Base-by-base conservation (phyloP, 2,888 invertebrate species). In the Stomorhina lunata region DNA sequence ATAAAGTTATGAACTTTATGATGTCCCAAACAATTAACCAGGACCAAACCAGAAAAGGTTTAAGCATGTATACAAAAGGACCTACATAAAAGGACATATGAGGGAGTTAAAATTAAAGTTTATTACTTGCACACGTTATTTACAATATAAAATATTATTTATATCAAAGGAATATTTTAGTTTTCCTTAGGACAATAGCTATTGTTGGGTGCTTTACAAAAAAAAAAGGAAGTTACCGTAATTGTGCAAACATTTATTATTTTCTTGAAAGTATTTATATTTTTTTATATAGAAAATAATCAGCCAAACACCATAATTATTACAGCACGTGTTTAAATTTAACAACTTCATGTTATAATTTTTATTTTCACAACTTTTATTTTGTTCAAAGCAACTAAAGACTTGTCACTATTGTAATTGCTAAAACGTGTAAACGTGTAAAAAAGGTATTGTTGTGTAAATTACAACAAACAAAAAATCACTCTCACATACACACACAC, bases 11-110 rank as follows among this genome's bases (percentile, higher is more conserved):
- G 37, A 77, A 72, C 77, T 68, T 73, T 68, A 68, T 72, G 59
- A 77, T 77, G 61, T 61, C 43, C 45, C 66, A 45, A 48, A 66
- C 77, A 77, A 77, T 81, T 72, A 81, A 77, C 66, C 66, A 61
- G 37, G 65, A 66, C n/a, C n/a, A 45, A 40, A 27, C 20, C 15
- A 17, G 3, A 15, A 1, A 50, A 61, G 77, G 68, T n/a, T n/a
- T n/a, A n/a, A n/a, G n/a, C 68, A 69, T 50, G 66, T 12, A 1
- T 2, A n/a, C n/a, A 2, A n/a, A n/a, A 7, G 4, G 25, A 57
- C 10, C n/a, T n/a, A 57, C 15, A 2, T 15, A 7, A 6, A 45
- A 7, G 2, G 40, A 25, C 50, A 29, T 63, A 22, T 40, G 61
- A 40, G 50, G 59, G 27, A 50, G 57, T 48, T 15, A 10, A 15